Conservation (phyloP, 2,113 vertebrate species). For the Mionectes macconnelli region DNA sequence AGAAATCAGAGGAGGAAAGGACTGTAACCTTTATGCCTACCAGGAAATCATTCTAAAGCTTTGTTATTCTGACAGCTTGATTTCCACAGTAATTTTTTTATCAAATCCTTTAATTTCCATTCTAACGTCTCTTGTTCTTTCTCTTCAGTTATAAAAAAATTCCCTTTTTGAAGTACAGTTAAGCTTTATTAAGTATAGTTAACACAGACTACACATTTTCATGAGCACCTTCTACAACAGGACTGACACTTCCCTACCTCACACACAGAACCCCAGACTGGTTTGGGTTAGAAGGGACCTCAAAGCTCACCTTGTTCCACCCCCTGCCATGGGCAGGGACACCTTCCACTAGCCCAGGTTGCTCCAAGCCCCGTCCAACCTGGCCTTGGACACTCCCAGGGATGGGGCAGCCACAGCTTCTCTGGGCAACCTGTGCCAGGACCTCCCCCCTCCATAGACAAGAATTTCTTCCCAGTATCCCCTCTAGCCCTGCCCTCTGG, state of each 20-base stretch:
- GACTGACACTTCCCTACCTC: background rate
- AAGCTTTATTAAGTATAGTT: background rate
- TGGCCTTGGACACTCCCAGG: background rate
- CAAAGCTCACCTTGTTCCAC: background rate
- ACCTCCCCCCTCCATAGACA: background rate
- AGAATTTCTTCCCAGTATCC: background rate
- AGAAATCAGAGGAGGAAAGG: background rate
- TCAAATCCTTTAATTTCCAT: background rate
- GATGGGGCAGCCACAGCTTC: background rate
- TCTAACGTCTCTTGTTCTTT: background rate
- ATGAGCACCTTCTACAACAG: background rate
- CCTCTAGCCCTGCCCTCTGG: background rate
- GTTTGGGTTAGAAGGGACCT: background rate
- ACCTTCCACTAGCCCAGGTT: background rate
- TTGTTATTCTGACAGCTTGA: background rate
- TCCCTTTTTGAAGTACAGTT: background rate
- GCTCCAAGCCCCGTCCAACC: background rate
- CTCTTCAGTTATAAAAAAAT: background rate
- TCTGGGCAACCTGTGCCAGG: background rate
- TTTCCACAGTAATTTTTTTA: background rate
- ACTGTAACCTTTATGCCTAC: background rate
- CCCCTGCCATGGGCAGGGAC: background rate
- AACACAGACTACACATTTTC: rapidly evolving
- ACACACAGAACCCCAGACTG: background rate
- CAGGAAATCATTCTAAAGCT: background rate